Percentiles rank a stretch among this genome's conserved stretches.
These are phyloP conservation scores for Barnardius zonarius DNA, from an alignment of 2,113 vertebrate genomes.

Conservation along the genomic window DNA sequence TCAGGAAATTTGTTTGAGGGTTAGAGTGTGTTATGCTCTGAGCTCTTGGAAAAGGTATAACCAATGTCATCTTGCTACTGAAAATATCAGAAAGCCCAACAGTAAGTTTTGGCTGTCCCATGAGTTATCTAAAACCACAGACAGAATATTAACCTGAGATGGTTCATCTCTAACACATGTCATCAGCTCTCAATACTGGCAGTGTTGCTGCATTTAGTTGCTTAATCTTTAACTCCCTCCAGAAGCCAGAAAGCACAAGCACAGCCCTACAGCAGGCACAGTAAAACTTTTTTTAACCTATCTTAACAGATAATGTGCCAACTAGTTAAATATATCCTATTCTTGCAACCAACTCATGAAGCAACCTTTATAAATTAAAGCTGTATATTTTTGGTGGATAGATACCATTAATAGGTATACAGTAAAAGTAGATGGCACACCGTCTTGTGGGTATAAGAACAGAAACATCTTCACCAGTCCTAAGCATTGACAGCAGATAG, in stretches of 20 bases:
- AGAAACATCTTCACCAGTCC: neutral
- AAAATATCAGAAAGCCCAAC: neutral
- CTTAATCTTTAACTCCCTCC: neutral
- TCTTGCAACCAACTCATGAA: neutral
- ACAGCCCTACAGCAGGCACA: neutral
- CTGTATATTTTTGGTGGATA: neutral
- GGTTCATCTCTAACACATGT: neutral
- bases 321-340: neutral
- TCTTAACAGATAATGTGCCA: neutral
- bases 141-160: neutral
- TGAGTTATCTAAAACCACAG: neutral
- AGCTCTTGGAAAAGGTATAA: neutral
- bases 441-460: neutral
- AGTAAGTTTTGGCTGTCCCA: neutral
- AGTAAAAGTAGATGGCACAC: neutral
- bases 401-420: neutral
- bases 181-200: neutral
- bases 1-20: neutral
- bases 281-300: neutral
- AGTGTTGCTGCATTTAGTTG: neutral
- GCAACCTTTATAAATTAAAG: neutral
- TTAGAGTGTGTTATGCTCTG: neutral
- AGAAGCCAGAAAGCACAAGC: neutral
- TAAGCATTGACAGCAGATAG: neutral
- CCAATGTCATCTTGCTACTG: neutral